phyloP scores from a whole-genome alignment of 2,797 vertebrate genomes.

The Agapornis canus region DNA sequence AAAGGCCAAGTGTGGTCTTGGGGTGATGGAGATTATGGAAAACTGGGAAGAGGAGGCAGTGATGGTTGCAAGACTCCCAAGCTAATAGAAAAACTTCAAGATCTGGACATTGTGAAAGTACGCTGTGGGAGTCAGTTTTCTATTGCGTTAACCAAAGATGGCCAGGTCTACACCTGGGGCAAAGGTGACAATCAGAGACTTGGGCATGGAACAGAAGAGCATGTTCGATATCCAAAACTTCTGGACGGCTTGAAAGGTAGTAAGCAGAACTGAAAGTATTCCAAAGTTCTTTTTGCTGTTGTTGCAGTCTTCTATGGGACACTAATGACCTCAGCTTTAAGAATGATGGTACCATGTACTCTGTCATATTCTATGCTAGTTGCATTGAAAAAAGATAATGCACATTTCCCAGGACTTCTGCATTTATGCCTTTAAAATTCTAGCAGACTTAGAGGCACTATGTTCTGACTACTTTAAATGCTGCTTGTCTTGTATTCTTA shows the following conservation, averaged over 20 bases:
- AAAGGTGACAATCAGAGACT: slow-evolving; percentile 98
- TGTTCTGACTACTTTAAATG: neutral
- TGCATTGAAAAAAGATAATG: neutral
- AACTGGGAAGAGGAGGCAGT: slow-evolving; percentile 94
- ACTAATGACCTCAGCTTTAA: neutral
- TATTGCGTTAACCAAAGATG: slow-evolving; percentile 93
- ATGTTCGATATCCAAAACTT: slow-evolving; percentile 95
- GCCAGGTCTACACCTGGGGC: slow-evolving; percentile 97
- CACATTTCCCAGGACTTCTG: neutral
- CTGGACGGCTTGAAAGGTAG: slow-evolving; percentile 93
- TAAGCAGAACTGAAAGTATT: neutral
- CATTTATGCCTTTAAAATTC: neutral
- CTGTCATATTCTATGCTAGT: neutral
- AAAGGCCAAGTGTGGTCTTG: slow-evolving; percentile 98
- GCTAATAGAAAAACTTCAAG: slow-evolving; percentile 95
- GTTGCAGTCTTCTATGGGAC: rapidly evolving
- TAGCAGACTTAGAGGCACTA: neutral
- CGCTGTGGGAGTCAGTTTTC: slow-evolving; percentile 98
- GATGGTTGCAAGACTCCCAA: slow-evolving; percentile 98
- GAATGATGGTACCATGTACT: neutral
- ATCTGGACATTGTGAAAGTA: slow-evolving; percentile 92
- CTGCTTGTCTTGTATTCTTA: neutral
- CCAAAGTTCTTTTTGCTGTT: neutral
- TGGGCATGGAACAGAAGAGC: slow-evolving; percentile 95
- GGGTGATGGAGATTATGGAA: slow-evolving; percentile 98